A percentile compares a stretch with the other conserved stretches of the same genome.
These are phyloP conservation scores for Sinhomidia bicolor DNA, from an alignment of 2,888 invertebrate species.

Conservation along the genomic window DNA sequence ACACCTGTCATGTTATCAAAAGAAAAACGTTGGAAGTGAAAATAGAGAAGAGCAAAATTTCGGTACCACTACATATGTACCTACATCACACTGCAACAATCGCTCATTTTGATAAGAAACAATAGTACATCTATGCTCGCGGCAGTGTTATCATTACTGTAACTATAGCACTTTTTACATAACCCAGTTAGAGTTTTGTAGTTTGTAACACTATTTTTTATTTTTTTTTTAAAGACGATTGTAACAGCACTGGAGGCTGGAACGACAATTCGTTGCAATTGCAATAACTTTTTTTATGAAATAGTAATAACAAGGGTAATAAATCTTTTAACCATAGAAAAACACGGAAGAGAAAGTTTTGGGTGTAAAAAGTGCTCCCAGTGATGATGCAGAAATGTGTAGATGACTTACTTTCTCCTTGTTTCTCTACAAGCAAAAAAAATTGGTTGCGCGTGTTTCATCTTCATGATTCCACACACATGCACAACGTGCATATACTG, in stretches of 20 bases:
- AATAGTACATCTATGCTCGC: too few relatives aligned
- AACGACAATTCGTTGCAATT: neutral
- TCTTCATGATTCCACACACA: too few relatives aligned
- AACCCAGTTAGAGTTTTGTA: too few relatives aligned
- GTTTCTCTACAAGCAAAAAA: neutral
- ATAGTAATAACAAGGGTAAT: neutral
- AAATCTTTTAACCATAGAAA: neutral
- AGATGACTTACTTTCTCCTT: neutral
- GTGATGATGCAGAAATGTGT: neutral
- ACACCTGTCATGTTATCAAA: neutral
- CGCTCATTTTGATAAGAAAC: too few relatives aligned
- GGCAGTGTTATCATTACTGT: too few relatives aligned
- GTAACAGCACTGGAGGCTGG: neutral
- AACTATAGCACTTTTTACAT: too few relatives aligned
- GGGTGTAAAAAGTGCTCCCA: neutral
- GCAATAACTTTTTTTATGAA: neutral
- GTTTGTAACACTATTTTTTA: too few relatives aligned
- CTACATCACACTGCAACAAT: too few relatives aligned
- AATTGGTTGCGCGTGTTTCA: neutral
- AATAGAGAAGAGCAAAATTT: too few relatives aligned
- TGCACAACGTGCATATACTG: neutral
- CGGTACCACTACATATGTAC: too few relatives aligned
- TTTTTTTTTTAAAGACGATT: too few relatives aligned
- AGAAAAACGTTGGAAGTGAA: too few relatives aligned
- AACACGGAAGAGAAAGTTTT: neutral